A percentile compares a stretch with the other conserved stretches of the same genome.
Evolutionary conservation across 2,797 vertebrate genomes (phyloP).

Genomic region (Sebastes melanostomus): DNA sequence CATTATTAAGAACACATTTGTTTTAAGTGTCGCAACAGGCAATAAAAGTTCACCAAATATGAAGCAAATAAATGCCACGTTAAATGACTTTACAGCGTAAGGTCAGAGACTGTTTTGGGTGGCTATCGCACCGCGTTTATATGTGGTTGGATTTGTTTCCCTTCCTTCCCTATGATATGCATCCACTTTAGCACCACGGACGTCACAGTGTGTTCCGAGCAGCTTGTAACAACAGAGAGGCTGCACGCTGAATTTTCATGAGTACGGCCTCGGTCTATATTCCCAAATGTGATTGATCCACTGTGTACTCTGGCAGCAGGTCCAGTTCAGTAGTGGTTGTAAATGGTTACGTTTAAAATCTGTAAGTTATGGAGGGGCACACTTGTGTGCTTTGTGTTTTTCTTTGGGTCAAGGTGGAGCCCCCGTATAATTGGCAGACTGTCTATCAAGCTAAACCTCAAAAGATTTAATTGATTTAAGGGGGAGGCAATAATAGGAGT

Average conservation of each 20-base stretch:
- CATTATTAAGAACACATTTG: constrained; percentile 59
- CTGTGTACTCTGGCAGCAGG: constrained; percentile 79
- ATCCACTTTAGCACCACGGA: constrained; percentile 55
- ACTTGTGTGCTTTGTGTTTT: constrained; percentile 63
- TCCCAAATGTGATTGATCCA: constrained; percentile 71
- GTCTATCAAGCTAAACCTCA: constrained; percentile 65
- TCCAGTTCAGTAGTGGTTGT: constrained; percentile 63
- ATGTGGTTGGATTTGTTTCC: constrained; percentile 62
- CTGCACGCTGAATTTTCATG: constrained; percentile 83
- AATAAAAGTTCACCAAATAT: constrained; percentile 61
- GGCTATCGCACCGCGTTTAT: constrained; percentile 33
- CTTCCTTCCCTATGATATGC: constrained; percentile 54
- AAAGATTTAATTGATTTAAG: constrained; percentile 62
- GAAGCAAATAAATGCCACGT: constrained; percentile 58
- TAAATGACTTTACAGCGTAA: constrained; percentile 60
- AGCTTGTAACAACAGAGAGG: constrained; percentile 71
- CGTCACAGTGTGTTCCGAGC: constrained; percentile 66
- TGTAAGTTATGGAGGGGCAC: constrained; percentile 82
- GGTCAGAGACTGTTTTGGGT: constrained; percentile 62
- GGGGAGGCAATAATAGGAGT: constrained; percentile 28
- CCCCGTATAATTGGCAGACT: constrained; percentile 50
- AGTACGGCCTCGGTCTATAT: constrained; percentile 64
- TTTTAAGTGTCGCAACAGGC: constrained; percentile 58
- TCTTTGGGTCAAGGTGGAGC: constrained; percentile 71
- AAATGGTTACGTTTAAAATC: constrained; percentile 66